phyloP scores from a whole-genome alignment of 2,797 vertebrate genomes.

The Melopsittacus undulatus region DNA sequence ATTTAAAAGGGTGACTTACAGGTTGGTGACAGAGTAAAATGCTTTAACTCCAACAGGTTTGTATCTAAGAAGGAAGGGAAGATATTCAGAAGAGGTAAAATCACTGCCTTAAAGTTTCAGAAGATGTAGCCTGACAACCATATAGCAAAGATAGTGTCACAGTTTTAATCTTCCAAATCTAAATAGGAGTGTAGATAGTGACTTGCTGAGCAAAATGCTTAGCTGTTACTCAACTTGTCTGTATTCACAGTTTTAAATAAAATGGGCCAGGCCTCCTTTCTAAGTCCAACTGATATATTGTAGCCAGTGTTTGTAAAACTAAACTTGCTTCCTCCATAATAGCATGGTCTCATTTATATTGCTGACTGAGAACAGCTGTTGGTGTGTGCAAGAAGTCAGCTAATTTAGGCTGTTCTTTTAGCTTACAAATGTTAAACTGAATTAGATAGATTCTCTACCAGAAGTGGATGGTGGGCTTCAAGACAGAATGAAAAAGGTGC shows the following conservation, averaged over 20 bases:
- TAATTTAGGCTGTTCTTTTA: neutral
- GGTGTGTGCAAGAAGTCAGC: neutral
- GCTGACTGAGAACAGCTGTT: neutral
- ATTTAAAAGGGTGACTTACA: neutral
- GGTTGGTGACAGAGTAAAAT: neutral
- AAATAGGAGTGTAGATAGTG: neutral
- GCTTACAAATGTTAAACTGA: neutral
- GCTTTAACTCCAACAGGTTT: neutral
- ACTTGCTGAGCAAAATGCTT: neutral
- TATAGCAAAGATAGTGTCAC: neutral
- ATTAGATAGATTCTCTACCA: neutral
- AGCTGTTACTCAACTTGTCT: neutral
- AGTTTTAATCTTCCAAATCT: neutral
- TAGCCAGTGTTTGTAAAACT: neutral
- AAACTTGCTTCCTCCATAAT: neutral
- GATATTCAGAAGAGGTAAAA: neutral
- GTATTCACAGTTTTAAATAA: neutral
- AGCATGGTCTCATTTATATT: neutral
- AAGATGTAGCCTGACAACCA: neutral
- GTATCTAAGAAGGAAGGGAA: neutral
- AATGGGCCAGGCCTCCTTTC: neutral
- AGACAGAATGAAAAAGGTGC: neutral
- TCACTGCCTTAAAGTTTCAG: neutral
- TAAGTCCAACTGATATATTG: neutral
- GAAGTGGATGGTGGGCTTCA: neutral